Base-by-base conservation (phyloP, 2,113 vertebrate genomes). In the Delphinapterus leucas region DNA sequence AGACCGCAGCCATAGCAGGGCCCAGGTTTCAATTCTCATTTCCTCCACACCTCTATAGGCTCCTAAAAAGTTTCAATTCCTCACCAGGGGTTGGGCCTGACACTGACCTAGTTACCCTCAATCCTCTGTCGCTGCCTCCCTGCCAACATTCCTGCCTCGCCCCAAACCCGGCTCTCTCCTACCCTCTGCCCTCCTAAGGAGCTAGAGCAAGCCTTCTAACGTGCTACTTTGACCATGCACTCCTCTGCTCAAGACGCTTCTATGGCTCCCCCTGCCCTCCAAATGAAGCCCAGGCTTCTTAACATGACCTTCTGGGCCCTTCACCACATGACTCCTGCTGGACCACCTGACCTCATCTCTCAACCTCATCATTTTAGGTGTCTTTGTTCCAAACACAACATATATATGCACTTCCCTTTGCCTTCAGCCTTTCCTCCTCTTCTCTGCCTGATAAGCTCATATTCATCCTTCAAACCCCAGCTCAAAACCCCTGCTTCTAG, bases 11-110 rank as follows among this genome's bases (percentile, higher is more conserved):
- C 70, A 0, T 63, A 92, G 68, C 67, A 86, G 21, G n/a, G 44
- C 80, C 55, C n/a, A 74, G 41, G 83, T 97, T 97, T 97, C 96
- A 87, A 1, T 92, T 96, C 79, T 93, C 89, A 21, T 93, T 98
- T 97, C 90, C 77, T 84, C 81, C 7, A 36, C 1, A 74, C 31
- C 65, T 95, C 76, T 96, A 41, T 17, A 80, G 67, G 21, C 44
- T 96, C 80, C 65, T 47, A 67, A 83, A 67, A 61, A 61, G 88
- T 92, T 96, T 98, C 96, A 6, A 18, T 79, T 98, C 97, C 94
- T 96, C 60, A n/a, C 17, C 49, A 84, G 82, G n/a, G 41, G 36
- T 61, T 77, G 36, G 25, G 21, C n/a, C 84, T 93, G 53, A 77
- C 77, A 31, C 26, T 76, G 53, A 86, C n/a, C n/a, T 67, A 53